Evolutionary conservation across 1,140 invertebrate species (phyloP), one percentile per base, ranked within the genome.

Genomic region (Oppia nitens): DNA sequence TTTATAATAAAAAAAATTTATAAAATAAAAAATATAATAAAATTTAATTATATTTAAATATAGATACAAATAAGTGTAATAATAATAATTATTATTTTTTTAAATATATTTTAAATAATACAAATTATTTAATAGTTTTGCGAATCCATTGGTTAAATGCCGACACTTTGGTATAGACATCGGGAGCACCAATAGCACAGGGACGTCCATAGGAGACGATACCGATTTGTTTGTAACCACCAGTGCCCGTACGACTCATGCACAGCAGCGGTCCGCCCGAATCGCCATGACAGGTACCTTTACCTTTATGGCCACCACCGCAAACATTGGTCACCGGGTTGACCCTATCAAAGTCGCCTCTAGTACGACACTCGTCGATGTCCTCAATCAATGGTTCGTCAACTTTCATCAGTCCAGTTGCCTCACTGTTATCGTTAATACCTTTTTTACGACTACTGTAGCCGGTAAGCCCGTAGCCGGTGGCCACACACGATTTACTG

Each of bases 251-350:
- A 76, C 17, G 9, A 4, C 11, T 54, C 23, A 23, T 47, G 23
- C 53, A 54, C 84, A 90, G 87, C 20, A 92, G 69, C 0, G 88
- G 88, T 0, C 87, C 87, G 3, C 88, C 86, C 71, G 80, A 81
- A 68, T 83, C 69, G 21, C 69, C 67, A 66, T 68, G 80, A 66
- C 85, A 89, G 24, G 53, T 54, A 4, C 53, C 53, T 4, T 54
- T 6, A 27, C 21, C 32, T 9, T 20, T 17, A 28, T 9, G 12
- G 17, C 4, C 4, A 45, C 23, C 53, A 9, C 11, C 25, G 20
- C 50, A 52, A 21, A 52, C 20, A 47, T 47, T 47, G 6, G 9
- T 9, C 12, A 21, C 21, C 9, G 11, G 11, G 20, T 52, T 52
- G 50, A 23, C 14, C 11, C 14, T 12, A 21, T 9, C 11, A 52